Evolutionary conservation across 2,113 vertebrate species (phyloP).

Genomic region (Emydura subglobosa): DNA sequence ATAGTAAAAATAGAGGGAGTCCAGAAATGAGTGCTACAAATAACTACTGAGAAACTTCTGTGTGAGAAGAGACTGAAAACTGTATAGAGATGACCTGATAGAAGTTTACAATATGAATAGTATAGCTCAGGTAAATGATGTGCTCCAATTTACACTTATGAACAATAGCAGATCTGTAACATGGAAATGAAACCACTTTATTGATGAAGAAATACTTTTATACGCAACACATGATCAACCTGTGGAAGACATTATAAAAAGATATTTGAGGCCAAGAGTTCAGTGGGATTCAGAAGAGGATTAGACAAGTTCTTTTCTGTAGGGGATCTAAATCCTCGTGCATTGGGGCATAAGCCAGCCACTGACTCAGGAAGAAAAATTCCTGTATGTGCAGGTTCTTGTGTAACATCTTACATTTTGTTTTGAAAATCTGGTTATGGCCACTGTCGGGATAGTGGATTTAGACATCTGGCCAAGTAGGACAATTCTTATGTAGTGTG

Average conservation of each 20-base stretch:
- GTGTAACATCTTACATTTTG: background rate
- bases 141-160: background rate
- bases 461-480: background rate
- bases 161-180: background rate
- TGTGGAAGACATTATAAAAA: background rate
- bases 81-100: background rate
- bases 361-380: background rate
- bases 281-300: background rate
- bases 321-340: background rate
- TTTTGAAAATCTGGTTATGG: background rate
- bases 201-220: background rate
- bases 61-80: background rate
- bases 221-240: background rate
- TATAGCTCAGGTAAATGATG: background rate
- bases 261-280: background rate
- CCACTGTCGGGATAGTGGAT: background rate
- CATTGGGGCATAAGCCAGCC: background rate
- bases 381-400: background rate
- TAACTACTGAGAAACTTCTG: background rate
- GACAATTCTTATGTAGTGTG: fast-evolving
- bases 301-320: background rate
- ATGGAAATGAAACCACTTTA: background rate
- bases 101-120: background rate
- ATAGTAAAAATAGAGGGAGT: background rate
- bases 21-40: background rate